Evolutionary conservation across 2,888 invertebrate genomes (phyloP), one percentile per base, ranked within the genome.

Genomic region (Apeira syringaria): DNA sequence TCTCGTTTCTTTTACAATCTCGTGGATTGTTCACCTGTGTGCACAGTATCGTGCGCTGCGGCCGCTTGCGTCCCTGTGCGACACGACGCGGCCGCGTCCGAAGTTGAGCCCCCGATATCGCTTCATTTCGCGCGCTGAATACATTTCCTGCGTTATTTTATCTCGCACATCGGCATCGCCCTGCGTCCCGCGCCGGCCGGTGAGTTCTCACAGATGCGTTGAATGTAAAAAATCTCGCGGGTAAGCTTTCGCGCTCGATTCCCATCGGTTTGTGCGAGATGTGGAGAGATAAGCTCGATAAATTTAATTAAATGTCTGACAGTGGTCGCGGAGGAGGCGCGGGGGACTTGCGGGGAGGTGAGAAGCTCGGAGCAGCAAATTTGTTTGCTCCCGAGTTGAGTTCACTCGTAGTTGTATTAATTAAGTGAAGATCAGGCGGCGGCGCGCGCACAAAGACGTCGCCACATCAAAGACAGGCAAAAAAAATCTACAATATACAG

Each of bases 221-320:
- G 71, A 78, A 82, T 85, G 64, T 67, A 51, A 75, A 80, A 80
- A 74, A 81, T 84, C 64, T 59, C 56, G 53, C 68, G 61, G 61
- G 64, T 63, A 59, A 61, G 61, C 64, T 62, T 69, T 72, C 64
- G 74, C 75, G 65, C 68, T 68, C 71, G 75, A 74, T 82, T 84
- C 80, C 79, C 84, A 82, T 77, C 74, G 80, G 61, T 51, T 54
- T 51, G 68, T 61, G 69, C 64, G 75, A 74, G 78, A 81, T 80
- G 79, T 69, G 68, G 62, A 67, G 60, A 73, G 87, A 86, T 87
- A 83, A 83, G 69, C 64, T 59, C 78, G 82, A 86, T 88, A 84
- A 84, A 86, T 88, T 85, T 84, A 88, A 86, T 87, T 78, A 86
- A 85, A 80, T 64, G 73, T 69, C 67, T 62, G 64, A 68, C 67